These are phyloP conservation scores for Hypomecis punctinalis DNA, from an alignment of 2,888 invertebrate genomes.

Conservation along the genomic window DNA sequence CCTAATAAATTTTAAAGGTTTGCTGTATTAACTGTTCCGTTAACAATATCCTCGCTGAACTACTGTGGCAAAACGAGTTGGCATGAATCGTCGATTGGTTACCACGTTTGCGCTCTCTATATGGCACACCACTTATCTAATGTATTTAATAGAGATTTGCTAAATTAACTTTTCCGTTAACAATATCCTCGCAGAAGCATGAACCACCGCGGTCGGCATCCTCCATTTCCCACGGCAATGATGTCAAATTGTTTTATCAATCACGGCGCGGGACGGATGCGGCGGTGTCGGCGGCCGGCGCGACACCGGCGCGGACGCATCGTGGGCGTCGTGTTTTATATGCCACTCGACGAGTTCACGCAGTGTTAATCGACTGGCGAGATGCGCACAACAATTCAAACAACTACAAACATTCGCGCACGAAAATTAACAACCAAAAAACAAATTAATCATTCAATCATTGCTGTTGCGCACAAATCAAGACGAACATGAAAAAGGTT, in stretches of 20 bases:
- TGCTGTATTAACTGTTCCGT: too few species aligned
- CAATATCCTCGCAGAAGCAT: slow-evolving; percentile 12
- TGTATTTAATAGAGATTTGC: neutral
- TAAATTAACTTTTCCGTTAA: slow-evolving; percentile 11
- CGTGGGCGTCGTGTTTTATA: slow-evolving; percentile 68
- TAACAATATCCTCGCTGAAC: neutral
- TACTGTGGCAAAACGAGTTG: neutral
- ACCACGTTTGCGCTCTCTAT: too few species aligned
- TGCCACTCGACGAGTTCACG: slow-evolving; percentile 65
- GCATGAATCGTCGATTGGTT: too few species aligned
- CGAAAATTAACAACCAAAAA: slow-evolving; percentile 3
- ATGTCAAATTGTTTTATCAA: slow-evolving; percentile 80
- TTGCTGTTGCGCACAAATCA: slow-evolving; percentile 4
- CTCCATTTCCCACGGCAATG: slow-evolving; percentile 78
- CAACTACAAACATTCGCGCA: slow-evolving; percentile 41
- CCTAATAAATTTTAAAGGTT: too few species aligned
- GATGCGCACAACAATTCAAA: slow-evolving; percentile 58
- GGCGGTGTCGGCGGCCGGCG: slow-evolving; percentile 63
- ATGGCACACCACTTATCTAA: too few species aligned
- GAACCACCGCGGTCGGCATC: slow-evolving; percentile 32
- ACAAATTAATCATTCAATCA: slow-evolving; percentile 11
- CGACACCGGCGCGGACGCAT: slow-evolving; percentile 12
- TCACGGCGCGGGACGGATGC: slow-evolving; percentile 77
- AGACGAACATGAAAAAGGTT: slow-evolving; percentile 21
- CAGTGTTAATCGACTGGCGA: slow-evolving; percentile 61